Percentiles rank a stretch among this genome's conserved stretches.
Conservation (phyloP, 2,113 vertebrate genomes). For the Mus pahari region DNA sequence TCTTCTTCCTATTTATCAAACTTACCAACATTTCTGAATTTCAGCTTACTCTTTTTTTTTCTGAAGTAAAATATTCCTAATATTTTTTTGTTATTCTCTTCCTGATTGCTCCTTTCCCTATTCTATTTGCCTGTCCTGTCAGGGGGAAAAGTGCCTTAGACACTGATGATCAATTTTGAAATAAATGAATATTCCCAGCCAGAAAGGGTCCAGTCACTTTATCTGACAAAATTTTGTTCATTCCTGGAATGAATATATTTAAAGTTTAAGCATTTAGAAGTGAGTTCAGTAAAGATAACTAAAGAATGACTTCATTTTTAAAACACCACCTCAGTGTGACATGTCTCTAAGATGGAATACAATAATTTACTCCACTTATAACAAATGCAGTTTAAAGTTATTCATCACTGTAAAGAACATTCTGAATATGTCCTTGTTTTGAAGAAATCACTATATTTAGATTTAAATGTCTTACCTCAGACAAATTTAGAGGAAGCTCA, state of each 20-base stretch:
- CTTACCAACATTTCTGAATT: neutral
- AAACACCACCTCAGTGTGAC: slow-evolving; percentile 63
- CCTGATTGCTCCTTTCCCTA: neutral
- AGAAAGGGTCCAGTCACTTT: slow-evolving; percentile 62
- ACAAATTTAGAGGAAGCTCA: neutral
- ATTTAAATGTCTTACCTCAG: slow-evolving; percentile 51
- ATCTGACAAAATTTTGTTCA: slow-evolving; percentile 61
- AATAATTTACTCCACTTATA: slow-evolving; percentile 67
- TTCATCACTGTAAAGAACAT: slow-evolving; percentile 64
- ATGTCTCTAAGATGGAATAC: slow-evolving; percentile 67
- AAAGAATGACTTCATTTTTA: slow-evolving; percentile 76
- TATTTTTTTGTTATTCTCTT: neutral
- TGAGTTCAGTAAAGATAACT: slow-evolving; percentile 62
- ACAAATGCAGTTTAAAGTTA: slow-evolving; percentile 67
- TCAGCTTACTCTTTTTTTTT: neutral
- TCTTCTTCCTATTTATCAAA: neutral
- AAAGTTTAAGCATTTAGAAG: slow-evolving; percentile 62
- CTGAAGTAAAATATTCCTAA: neutral
- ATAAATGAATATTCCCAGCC: slow-evolving; percentile 57
- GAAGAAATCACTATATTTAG: slow-evolving; percentile 57
- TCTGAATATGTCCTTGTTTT: slow-evolving; percentile 65
- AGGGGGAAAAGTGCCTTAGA: neutral
- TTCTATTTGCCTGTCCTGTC: slow-evolving; percentile 50
- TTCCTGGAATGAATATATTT: slow-evolving; percentile 73
- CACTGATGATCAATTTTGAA: slow-evolving; percentile 62